Evolutionary conservation across 2,113 vertebrate genomes (phyloP).

Genomic region (Archocentrus centrarchus): DNA sequence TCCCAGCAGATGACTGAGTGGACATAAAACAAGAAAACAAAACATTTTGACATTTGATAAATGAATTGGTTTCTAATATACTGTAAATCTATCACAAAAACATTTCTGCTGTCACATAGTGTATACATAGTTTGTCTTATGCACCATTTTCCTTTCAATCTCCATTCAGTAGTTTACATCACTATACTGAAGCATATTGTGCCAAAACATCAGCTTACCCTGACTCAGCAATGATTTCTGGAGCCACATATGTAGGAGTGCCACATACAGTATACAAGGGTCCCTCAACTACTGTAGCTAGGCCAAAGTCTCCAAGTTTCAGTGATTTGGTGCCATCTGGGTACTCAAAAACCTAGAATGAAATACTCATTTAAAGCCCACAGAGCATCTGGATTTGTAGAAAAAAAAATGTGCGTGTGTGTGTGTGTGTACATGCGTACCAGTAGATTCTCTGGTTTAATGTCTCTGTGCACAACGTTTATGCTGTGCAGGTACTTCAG

Average conservation of each 20-base stretch:
- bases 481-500: constrained; percentile 93
- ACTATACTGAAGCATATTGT: background rate
- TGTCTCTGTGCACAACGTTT: constrained; percentile 95
- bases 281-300: constrained; percentile 95
- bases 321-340: constrained; percentile 92
- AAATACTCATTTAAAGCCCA: background rate
- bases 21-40: background rate
- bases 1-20: background rate
- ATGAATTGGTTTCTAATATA: background rate
- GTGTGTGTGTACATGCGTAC: constrained; percentile 65
- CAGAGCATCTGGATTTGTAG: background rate
- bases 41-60: background rate
- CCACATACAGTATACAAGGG: constrained; percentile 95
- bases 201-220: constrained; percentile 81
- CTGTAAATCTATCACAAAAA: background rate
- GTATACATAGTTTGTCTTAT: background rate
- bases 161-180: background rate
- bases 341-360: constrained; percentile 90
- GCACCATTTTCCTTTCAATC: background rate
- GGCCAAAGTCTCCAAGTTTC: constrained; percentile 96
- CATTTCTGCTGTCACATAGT: background rate
- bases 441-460: constrained; percentile 98
- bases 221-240: constrained; percentile 96
- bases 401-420: background rate
- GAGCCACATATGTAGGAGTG: constrained; percentile 96